Conservation (phyloP, 2,797 vertebrate genomes). For the Erpetoichthys calabaricus region DNA sequence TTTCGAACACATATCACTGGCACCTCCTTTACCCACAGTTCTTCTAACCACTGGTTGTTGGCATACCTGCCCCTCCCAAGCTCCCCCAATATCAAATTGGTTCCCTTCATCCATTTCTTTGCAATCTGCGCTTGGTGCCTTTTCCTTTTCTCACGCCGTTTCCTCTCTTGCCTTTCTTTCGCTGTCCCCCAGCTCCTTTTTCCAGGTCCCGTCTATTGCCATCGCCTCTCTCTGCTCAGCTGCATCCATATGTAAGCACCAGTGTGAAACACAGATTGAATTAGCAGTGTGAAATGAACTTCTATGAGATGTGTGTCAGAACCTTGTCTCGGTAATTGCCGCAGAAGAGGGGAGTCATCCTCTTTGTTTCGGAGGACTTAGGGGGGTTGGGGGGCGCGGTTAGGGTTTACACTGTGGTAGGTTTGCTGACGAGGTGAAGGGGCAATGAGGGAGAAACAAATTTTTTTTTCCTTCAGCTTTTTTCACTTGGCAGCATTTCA, state of each 20-base stretch:
- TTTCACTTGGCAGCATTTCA: too few species aligned
- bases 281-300: constrained; percentile 1
- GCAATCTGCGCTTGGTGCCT: rapidly evolving
- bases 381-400: too few species aligned
- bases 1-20: too few species aligned
- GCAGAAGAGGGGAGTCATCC: not conserved
- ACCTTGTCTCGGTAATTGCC: constrained; percentile 1
- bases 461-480: too few species aligned
- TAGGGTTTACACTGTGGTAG: too few species aligned
- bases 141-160: not conserved
- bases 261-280: not conserved
- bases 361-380: not conserved
- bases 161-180: constrained; percentile 14
- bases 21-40: too few species aligned
- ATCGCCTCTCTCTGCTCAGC: not conserved
- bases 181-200: constrained; percentile 7
- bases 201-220: constrained; percentile 6
- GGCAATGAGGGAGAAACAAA: too few species aligned
- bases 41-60: too few species aligned
- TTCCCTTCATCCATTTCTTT: not conserved
- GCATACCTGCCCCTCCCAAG: not conserved
- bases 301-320: not conserved
- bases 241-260: not conserved
- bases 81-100: not conserved
- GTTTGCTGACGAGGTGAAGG: too few species aligned